Evolutionary conservation across 2,888 invertebrate genomes (phyloP).

Genomic region (Diarsia mendica): DNA sequence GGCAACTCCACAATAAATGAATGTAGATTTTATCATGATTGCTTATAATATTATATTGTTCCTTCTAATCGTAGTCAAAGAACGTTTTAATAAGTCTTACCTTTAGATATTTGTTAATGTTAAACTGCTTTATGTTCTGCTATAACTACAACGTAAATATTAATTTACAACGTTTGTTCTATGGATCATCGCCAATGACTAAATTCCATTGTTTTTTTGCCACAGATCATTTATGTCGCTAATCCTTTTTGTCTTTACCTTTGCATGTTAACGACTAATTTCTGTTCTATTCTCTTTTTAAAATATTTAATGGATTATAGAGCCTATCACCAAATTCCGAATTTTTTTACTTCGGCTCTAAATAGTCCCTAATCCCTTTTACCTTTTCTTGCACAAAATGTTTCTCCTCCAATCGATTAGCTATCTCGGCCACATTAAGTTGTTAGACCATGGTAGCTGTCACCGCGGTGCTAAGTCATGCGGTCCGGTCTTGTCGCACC

Average conservation of each 20-base stretch:
- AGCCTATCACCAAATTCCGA: constrained; percentile 8
- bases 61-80: constrained; percentile 38
- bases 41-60: constrained; percentile 58
- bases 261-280: constrained; percentile 10
- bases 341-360: neutral
- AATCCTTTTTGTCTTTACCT: constrained; percentile 9
- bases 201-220: constrained; percentile 4
- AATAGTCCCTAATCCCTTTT: constrained; percentile 12
- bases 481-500: constrained; percentile 73
- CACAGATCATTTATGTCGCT: neutral
- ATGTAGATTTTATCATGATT: constrained; percentile 67
- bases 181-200: neutral
- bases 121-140: neutral
- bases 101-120: constrained; percentile 13
- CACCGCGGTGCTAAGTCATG: constrained; percentile 74
- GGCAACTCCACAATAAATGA: constrained; percentile 56
- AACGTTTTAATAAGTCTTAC: constrained; percentile 29
- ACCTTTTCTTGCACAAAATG: constrained; percentile 35
- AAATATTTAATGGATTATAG: neutral
- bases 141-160: neutral
- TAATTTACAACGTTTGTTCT: neutral
- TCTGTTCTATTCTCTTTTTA: neutral
- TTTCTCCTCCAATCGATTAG: constrained; percentile 52
- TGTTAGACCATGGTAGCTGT: constrained; percentile 73
- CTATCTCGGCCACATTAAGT: constrained; percentile 68